Conservation (phyloP, 2,797 vertebrate genomes). For the Mastacembelus armatus region DNA sequence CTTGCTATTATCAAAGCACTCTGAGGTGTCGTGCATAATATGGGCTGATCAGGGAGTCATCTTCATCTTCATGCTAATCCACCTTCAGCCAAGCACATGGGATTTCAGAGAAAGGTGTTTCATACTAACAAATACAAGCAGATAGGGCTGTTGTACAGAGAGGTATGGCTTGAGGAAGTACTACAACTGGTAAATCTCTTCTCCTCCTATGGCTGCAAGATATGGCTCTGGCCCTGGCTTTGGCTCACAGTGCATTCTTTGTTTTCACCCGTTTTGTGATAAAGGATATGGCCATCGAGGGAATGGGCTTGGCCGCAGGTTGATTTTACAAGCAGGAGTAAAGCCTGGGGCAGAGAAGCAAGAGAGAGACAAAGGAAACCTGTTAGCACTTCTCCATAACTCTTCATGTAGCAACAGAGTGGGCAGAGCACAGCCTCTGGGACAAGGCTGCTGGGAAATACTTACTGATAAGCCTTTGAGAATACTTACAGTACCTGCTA, state of each 20-base stretch:
- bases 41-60: conserved; percentile 61
- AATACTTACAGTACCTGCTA: conserved; percentile 68
- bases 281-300: conserved; percentile 70
- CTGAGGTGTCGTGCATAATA: conserved; percentile 62
- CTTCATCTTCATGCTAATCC: conserved; percentile 60
- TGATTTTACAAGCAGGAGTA: conserved; percentile 76
- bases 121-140: conserved; percentile 9
- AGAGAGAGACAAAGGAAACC: conserved; percentile 74
- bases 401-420: conserved; percentile 70
- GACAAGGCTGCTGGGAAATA: conserved; percentile 78
- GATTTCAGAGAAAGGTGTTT: conserved; percentile 24
- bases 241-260: conserved; percentile 61
- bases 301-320: conserved; percentile 70
- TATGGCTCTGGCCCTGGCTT: conserved; percentile 39
- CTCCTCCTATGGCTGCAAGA: conserved; percentile 40
- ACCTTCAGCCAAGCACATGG: conserved; percentile 43
- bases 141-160: background rate
- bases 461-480: conserved; percentile 77
- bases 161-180: conserved; percentile 21
- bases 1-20: conserved; percentile 63
- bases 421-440: conserved; percentile 74
- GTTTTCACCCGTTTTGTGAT: conserved; percentile 69
- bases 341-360: conserved; percentile 67
- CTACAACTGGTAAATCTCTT: conserved; percentile 24
- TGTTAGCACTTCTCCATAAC: conserved; percentile 77